Base-by-base conservation (phyloP, 2,113 vertebrate species). In the Zosterops pallidus region DNA sequence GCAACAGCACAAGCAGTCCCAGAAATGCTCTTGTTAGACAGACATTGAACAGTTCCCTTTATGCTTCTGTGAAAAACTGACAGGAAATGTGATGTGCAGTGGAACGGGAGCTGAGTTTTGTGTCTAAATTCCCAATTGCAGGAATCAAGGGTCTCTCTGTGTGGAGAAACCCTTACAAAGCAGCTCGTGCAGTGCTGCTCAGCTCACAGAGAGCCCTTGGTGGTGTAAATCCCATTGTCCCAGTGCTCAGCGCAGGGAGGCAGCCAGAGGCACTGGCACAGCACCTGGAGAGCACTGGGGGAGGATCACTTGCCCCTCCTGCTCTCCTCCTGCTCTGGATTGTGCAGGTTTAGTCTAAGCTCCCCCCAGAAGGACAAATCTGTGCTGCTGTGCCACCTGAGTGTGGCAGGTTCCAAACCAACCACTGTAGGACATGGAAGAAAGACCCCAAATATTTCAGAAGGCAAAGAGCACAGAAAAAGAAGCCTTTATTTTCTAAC, bases 341-440 rank as follows among this genome's bases (percentile, higher is more conserved):
- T 13, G 8, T 6, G 63, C 41, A 26, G 18, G 14, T 22, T 76
- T 39, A 33, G 31, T 23, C n/a, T 23, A 39, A 68, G 8, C 3
- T 69, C 33, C 42, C 17, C 24, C 6, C 13, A 46, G 21, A 52
- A 41, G 4, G 68, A 29, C 9, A 56, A 5, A 24, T 24, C 50
- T 25, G 15, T 15, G 41, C 24, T 52, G 20, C 29, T 24, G 14
- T 8, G 33, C 31, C 31, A 28, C 17, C 2, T 2, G 1, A 25
- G 33, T 1, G 2, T 0, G 1, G 28, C 0, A 0, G 3, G 24
- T n/a, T 42, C 59, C 41, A 85, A 84, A 17, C 6, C 28, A 68
- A 9, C 39, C 39, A 39, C 39, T 39, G 39, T 39, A 39, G 39
- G 39, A 39, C 39, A 39, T 5, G 39, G 39, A 39, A 39, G 39